Evolutionary conservation across 2,888 invertebrate genomes (phyloP), one percentile per base, ranked within the genome.

Genomic region (Plagiodera versicolora): DNA sequence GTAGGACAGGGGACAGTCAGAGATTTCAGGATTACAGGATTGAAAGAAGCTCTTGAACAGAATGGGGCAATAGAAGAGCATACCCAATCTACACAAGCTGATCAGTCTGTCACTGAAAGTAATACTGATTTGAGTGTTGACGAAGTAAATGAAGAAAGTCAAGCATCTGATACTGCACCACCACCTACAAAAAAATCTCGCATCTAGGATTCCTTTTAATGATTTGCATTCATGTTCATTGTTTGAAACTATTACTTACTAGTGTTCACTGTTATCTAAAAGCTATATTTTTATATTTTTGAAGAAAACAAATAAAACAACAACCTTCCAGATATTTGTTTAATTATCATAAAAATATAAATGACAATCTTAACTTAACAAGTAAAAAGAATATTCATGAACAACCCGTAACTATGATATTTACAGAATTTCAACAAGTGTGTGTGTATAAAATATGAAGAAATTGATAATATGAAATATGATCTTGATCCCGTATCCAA

Each of bases 1-100:
- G 73, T 88, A 11, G 86, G 87, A 0, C 79, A 85, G 71, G 87
- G 88, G 9, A 83, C 84, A 0, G 85, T 86, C 0, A 81, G 89
- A 50, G 89, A 88, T 79, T 89, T 88, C 75, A 80, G 86, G 61
- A 75, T 77, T 18, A 79, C 83, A 0, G 79, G 84, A 58, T 67
- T 87, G 20, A 81, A 83, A 61, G 83, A 86, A 64, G 83, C 83
- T 19, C 80, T 87, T 48, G 83, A 84, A 52, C 78, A 68, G 56
- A 59, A 49, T 0, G 62, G 56, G 10, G 64, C 57, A 16, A 45
- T 28, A 44, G 50, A 55, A 16, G 55, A 54, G 10, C 20, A 39
- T 17, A 61, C 60, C 10, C 64, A 66, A 52, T 44, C 52, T 4
- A 63, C 61, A 14, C 51, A 45, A 17, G 57, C 45, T 28, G 19